phyloP scores from a whole-genome alignment of 2,113 vertebrate species.

The Stomatorhinus ivindoensis region DNA sequence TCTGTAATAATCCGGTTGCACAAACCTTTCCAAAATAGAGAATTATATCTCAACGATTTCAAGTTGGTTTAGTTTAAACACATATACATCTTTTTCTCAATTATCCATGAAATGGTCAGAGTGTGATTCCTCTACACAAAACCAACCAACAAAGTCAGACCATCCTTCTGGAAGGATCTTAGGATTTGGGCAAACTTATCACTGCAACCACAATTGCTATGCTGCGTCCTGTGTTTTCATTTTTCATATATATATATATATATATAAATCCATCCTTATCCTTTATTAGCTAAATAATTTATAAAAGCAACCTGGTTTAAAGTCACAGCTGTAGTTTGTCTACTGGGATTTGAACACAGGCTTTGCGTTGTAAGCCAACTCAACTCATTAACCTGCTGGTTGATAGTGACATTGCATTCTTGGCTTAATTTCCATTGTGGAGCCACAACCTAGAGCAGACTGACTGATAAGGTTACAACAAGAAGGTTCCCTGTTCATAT shows the following conservation, averaged over 20 bases:
- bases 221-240: neutral
- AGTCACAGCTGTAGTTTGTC: neutral
- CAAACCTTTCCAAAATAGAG: neutral
- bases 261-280: too few relatives aligned
- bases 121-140: neutral
- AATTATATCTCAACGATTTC: neutral
- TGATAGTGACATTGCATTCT: neutral
- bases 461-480: slow-evolving; percentile 32
- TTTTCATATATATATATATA: too few relatives aligned
- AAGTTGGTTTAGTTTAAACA: neutral
- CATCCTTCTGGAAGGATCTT: neutral
- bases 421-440: neutral
- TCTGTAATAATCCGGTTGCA: neutral
- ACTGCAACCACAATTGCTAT: neutral
- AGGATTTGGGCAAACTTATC: neutral
- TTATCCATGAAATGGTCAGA: neutral
- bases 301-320: neutral
- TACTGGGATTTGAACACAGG: neutral
- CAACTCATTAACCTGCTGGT: neutral
- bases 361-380: neutral
- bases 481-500: slow-evolving; percentile 22
- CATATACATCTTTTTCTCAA: neutral
- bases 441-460: neutral
- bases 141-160: neutral
- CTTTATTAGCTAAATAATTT: neutral